phyloP scores from a whole-genome alignment of 2,888 invertebrate species.

The Aspidapion aeneum region DNA sequence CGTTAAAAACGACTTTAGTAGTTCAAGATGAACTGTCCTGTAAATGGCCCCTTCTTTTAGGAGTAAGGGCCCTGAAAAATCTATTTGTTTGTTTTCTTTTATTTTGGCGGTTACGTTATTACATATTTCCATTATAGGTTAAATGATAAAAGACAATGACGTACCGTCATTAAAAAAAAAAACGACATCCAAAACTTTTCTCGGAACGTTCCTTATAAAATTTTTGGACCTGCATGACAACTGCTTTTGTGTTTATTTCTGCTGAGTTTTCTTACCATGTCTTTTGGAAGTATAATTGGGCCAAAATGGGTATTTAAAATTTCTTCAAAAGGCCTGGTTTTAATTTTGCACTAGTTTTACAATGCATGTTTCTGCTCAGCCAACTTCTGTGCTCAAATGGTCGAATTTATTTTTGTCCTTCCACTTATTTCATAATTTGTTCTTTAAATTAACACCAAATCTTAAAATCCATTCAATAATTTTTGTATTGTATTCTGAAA shows the following conservation, averaged over 20 bases:
- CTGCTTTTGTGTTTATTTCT: neutral
- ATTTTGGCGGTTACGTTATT: neutral
- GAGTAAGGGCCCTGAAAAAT: neutral
- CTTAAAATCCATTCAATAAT: no score
- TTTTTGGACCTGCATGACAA: neutral
- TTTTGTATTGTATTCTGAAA: no score
- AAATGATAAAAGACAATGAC: neutral
- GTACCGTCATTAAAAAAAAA: neutral
- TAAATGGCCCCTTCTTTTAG: neutral
- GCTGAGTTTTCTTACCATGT: neutral
- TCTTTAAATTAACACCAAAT: no score
- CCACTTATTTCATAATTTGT: no score
- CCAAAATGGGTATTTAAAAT: no score
- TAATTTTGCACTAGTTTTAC: no score
- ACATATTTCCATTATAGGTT: no score
- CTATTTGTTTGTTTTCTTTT: neutral
- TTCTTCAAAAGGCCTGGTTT: no score
- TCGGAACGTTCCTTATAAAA: neutral
- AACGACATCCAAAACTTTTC: neutral
- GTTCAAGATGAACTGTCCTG: neutral
- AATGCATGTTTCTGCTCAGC: no score
- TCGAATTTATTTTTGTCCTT: no score
- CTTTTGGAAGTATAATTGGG: no score
- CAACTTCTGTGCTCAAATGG: no score
- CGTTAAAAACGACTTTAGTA: neutral